These are phyloP conservation scores for Eueides isabella DNA, from an alignment of 1,140 invertebrate species.

Conservation along the genomic window DNA sequence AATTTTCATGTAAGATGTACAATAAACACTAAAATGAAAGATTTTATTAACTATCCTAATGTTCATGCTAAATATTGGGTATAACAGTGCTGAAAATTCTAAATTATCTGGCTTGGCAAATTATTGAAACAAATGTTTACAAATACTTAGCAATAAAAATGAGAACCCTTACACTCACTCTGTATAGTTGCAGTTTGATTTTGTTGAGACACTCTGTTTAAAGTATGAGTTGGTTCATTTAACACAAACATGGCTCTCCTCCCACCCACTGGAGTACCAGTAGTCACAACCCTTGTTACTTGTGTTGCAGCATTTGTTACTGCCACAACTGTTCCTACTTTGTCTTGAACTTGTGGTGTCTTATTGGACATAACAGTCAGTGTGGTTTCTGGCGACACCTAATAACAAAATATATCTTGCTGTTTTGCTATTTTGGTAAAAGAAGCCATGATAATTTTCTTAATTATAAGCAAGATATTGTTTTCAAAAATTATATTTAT, in stretches of 20 bases:
- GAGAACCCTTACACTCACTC: constrained; percentile 56
- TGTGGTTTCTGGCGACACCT: constrained; percentile 79
- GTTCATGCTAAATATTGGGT: no score
- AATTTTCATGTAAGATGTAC: no score
- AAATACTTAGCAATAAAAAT: neutral
- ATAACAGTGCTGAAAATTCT: no score
- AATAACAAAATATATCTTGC: constrained; percentile 31
- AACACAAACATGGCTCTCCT: constrained; percentile 79
- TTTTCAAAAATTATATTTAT: neutral
- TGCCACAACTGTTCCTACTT: constrained; percentile 72
- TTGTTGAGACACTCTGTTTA: constrained; percentile 74
- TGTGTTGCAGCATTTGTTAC: constrained; percentile 69
- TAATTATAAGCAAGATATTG: neutral
- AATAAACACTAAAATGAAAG: no score
- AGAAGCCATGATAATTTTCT: neutral
- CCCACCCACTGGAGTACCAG: constrained; percentile 58
- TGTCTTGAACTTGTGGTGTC: constrained; percentile 78
- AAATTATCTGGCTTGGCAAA: no score
- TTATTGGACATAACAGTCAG: constrained; percentile 80
- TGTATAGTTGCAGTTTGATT: constrained; percentile 79
- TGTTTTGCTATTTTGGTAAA: neutral
- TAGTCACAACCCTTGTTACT: constrained; percentile 70
- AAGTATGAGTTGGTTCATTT: constrained; percentile 73
- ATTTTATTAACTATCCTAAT: no score
- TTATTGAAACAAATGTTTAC: neutral